phyloP scores from a whole-genome alignment of 2,113 vertebrate species.

The Sciurus niger region DNA sequence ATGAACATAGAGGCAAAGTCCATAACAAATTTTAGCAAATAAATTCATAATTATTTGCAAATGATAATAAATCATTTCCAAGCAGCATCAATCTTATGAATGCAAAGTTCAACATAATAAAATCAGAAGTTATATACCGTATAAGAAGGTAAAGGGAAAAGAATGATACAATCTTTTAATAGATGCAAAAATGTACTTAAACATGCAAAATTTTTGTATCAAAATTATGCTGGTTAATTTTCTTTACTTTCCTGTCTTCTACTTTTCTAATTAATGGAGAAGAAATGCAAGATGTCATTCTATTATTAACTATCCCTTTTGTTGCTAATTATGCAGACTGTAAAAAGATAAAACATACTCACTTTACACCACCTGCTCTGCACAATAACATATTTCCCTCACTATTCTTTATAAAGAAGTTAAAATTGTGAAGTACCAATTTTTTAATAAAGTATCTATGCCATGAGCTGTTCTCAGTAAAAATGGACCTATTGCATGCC shows the following conservation, averaged over 20 bases:
- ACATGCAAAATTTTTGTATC: neutral
- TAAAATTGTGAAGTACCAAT: slow-evolving; percentile 66
- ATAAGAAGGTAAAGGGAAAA: neutral
- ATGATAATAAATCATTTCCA: neutral
- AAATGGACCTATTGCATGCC: slow-evolving; percentile 63
- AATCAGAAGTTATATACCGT: neutral
- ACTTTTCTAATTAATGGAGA: slow-evolving; percentile 64
- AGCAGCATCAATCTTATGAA: neutral
- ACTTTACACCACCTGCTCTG: slow-evolving; percentile 37
- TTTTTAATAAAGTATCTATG: slow-evolving; percentile 78
- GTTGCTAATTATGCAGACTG: slow-evolving; percentile 56
- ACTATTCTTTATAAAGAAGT: slow-evolving; percentile 73
- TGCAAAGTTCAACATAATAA: neutral
- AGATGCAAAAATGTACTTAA: neutral
- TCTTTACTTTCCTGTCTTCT: slow-evolving; percentile 47
- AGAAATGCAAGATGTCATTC: slow-evolving; percentile 64
- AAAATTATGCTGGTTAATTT: neutral
- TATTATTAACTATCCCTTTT: slow-evolving; percentile 68
- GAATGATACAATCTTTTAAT: neutral
- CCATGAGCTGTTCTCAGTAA: neutral
- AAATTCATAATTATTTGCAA: neutral
- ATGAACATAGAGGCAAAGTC: neutral
- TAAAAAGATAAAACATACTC: slow-evolving; percentile 78
- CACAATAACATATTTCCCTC: neutral
- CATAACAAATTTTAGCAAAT: neutral